phyloP scores from a whole-genome alignment of 2,113 vertebrate species.

The Hemichromis elongatus region DNA sequence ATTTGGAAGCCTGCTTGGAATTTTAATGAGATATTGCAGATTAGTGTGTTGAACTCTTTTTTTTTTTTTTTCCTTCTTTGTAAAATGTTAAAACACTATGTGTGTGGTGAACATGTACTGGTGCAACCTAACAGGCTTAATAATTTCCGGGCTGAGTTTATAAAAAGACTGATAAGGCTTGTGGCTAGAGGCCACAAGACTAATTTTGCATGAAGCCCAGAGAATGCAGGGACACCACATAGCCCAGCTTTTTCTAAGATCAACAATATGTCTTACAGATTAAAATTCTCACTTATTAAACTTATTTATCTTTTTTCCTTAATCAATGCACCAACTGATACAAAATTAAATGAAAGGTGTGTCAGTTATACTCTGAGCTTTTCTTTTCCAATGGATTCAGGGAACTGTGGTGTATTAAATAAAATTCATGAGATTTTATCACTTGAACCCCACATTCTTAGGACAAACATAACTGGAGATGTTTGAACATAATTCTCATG shows the following conservation, averaged over 20 bases:
- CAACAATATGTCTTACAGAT: background rate
- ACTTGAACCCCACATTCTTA: background rate
- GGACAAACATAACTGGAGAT: background rate
- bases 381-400: background rate
- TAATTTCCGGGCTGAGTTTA: background rate
- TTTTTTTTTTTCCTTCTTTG: background rate
- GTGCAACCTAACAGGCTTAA: background rate
- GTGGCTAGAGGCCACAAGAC: background rate
- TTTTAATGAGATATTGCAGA: background rate
- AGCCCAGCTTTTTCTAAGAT: background rate
- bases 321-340: background rate
- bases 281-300: background rate
- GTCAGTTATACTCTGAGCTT: background rate
- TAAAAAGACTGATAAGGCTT: background rate
- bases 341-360: background rate
- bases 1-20: background rate
- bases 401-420: background rate
- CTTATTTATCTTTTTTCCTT: background rate
- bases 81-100: background rate
- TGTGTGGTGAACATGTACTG: background rate
- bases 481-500: background rate
- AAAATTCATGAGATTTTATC: background rate
- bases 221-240: background rate
- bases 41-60: background rate
- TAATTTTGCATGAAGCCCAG: background rate